phyloP scores from a whole-genome alignment of 1,140 invertebrate genomes.

The Heliconius himera region DNA sequence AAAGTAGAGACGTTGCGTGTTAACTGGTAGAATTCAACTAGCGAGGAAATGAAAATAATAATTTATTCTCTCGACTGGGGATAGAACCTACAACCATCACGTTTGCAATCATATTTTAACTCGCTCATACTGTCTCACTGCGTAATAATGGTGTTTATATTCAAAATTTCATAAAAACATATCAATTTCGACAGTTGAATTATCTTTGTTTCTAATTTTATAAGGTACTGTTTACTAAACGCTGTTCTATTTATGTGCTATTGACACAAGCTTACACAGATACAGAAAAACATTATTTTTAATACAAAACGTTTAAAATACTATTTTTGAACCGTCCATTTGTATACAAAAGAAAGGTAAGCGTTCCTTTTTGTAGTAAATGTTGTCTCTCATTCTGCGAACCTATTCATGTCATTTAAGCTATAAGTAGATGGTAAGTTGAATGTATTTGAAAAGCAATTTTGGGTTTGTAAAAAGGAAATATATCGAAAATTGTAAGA shows the following conservation, averaged over 20 bases:
- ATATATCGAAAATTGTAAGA: not conserved
- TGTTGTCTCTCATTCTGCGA: conserved; percentile 9
- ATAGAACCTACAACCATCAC: too few relatives aligned
- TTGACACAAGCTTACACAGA: not conserved
- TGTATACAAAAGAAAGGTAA: conserved; percentile 4
- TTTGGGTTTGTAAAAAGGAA: not conserved
- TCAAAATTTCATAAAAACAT: too few relatives aligned
- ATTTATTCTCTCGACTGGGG: too few relatives aligned
- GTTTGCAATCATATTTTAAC: too few relatives aligned
- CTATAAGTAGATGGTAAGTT: not conserved
- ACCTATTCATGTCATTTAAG: not conserved
- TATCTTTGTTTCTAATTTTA: too few relatives aligned
- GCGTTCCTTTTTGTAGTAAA: not conserved
- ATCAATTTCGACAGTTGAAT: not conserved
- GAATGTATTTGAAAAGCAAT: not conserved
- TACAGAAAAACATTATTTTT: not conserved
- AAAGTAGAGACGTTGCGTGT: too few relatives aligned
- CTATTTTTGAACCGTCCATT: not conserved
- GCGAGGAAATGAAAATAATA: too few relatives aligned
- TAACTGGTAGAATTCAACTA: too few relatives aligned
- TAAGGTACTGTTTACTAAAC: not conserved
- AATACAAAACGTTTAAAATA: not conserved
- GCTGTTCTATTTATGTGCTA: not conserved
- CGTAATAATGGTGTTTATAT: too few relatives aligned
- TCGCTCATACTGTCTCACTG: too few relatives aligned